Evolutionary conservation across 2,113 vertebrate genomes (phyloP).

Genomic region (Apteryx owenii): DNA sequence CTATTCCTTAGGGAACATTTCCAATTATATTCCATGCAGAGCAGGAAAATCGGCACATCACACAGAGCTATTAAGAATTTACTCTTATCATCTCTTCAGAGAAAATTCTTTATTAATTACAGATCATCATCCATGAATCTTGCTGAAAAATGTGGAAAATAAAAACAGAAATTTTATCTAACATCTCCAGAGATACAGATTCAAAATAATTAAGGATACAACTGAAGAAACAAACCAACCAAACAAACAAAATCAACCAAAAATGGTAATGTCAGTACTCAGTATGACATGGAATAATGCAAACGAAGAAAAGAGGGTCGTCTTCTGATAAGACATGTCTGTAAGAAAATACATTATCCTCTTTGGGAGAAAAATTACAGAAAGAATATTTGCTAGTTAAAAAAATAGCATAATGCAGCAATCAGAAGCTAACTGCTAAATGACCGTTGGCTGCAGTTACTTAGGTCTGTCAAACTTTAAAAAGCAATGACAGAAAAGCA

Average conservation of each 20-base stretch:
- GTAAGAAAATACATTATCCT: not conserved
- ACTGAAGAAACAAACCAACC: not conserved
- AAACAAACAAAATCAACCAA: not conserved
- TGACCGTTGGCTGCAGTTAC: not conserved
- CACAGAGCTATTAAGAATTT: slow-evolving; percentile 6
- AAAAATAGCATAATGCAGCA: not conserved
- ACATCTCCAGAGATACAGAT: not conserved
- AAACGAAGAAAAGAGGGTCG: not conserved
- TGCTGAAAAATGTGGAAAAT: slow-evolving; percentile 3
- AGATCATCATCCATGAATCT: not conserved
- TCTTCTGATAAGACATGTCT: not conserved
- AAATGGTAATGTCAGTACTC: not conserved
- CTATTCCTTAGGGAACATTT: slow-evolving; percentile 47
- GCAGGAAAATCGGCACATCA: slow-evolving; percentile 42
- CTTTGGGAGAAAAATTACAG: not conserved
- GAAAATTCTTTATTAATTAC: slow-evolving; percentile 65
- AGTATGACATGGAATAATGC: not conserved
- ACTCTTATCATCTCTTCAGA: slow-evolving; percentile 24
- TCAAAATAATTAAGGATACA: slow-evolving; percentile 9
- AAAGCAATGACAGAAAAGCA: slow-evolving; percentile 9
- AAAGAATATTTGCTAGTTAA: not conserved
- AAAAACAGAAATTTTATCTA: slow-evolving; percentile 6
- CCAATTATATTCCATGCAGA: slow-evolving; percentile 54
- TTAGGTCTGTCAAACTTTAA: not conserved
- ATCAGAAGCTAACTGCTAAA: slow-evolving; percentile 18